phyloP scores from a whole-genome alignment of 2,888 invertebrate genomes.

The Pammene fasciana region DNA sequence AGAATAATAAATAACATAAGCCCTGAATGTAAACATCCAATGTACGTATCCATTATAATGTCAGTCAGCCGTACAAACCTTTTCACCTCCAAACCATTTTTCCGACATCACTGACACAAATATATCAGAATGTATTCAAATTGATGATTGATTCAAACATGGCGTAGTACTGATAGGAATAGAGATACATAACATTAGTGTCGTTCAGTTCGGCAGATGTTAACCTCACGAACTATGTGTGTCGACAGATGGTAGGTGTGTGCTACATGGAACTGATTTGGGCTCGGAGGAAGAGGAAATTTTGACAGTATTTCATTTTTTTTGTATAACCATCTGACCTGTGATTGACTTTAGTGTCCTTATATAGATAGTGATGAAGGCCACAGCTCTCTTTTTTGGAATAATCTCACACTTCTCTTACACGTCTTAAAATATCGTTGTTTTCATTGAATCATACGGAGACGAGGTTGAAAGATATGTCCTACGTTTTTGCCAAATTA shows the following conservation, averaged over 20 bases:
- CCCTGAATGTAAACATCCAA: no score
- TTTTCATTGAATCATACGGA: no score
- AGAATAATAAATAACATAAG: no score
- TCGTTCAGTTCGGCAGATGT: conserved; percentile 64
- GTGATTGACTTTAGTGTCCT: no score
- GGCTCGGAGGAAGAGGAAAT: conserved; percentile 5
- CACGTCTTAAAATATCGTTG: no score
- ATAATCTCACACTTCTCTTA: no score
- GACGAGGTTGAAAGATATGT: no score
- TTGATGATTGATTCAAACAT: conserved; percentile 82
- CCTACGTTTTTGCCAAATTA: no score
- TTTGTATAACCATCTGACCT: neutral
- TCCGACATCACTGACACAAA: conserved; percentile 54
- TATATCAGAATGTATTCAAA: conserved; percentile 77
- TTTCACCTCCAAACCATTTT: conserved; percentile 50
- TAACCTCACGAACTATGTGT: conserved; percentile 65
- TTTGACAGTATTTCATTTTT: neutral
- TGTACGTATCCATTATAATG: no score
- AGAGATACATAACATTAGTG: conserved; percentile 80
- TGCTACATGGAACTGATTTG: conserved; percentile 36
- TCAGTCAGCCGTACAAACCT: no score
- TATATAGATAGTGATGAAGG: no score
- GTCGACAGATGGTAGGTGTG: conserved; percentile 65
- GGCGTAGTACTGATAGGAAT: conserved; percentile 75
- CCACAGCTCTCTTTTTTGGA: no score